Evolutionary conservation across 2,113 vertebrate species (phyloP).

Genomic region (Smithornis capensis): DNA sequence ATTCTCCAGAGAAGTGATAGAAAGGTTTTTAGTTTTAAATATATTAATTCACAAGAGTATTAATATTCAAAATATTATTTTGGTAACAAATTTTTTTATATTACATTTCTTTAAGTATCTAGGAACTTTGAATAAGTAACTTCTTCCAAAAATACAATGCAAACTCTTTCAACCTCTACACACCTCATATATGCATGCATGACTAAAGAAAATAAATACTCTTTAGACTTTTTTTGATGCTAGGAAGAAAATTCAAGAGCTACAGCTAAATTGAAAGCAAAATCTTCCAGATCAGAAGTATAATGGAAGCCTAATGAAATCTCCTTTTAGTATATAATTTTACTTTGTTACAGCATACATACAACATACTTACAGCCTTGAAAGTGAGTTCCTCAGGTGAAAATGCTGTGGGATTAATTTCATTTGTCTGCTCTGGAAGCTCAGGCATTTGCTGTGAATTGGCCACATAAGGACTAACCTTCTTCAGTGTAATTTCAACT

Average conservation of each 20-base stretch:
- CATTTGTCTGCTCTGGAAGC: neutral
- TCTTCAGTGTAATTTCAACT: conserved; percentile 49
- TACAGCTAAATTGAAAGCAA: neutral
- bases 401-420: neutral
- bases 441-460: neutral
- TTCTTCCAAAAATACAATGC: neutral
- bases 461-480: neutral
- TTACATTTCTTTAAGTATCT: neutral
- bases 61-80: neutral
- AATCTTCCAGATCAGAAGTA: neutral
- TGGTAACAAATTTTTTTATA: neutral
- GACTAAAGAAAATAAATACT: neutral
- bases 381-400: neutral
- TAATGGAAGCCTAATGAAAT: neutral
- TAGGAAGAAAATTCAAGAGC: neutral
- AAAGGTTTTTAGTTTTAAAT: neutral
- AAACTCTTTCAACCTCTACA: neutral
- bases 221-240: neutral
- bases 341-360: neutral
- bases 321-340: neutral
- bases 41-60: neutral
- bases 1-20: neutral
- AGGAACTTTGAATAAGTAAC: neutral
- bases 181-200: neutral
- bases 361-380: conserved; percentile 27